Base-by-base conservation (phyloP, 1,140 invertebrate genomes). In the Scaptomyza graminum region DNA sequence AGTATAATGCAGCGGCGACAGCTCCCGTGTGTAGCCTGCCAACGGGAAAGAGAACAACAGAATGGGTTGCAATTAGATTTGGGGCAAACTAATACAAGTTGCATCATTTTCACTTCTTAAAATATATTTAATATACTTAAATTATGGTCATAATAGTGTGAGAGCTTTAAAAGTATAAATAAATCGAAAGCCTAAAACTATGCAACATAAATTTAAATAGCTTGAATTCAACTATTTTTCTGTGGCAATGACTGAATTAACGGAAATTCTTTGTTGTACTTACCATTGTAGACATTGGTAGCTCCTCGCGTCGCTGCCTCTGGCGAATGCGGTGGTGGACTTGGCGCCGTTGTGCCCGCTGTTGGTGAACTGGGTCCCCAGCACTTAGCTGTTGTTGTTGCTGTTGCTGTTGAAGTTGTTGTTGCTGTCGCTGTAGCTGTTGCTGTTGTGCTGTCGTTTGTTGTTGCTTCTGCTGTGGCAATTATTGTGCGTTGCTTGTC, bases 341-440 rank as follows among this genome's bases (percentile, higher is more conserved):
- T 95, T n/a, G 95, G 95, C 11, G 95, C 95, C 43, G 95, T 95
- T 46, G 95, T 93, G 65, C 95, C 95, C 41, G 95, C 95, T 66
- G 95, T 95, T 8, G 95, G 95, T 77, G 95, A 95, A 67, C 95
- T 94, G 5, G 95, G 95, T 16, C 94, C 94, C 95, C 94, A 95
- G 83, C 94, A 95, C 65, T 94, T 93, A 90, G 92, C 87, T 56
- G 90, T 92, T 56, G 88, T 90, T 59, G 91, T 85, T 25, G 79
- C 61, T 51, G 82, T 88, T 57, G 90, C 77, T 71, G 89, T 81
- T 66, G 63, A 55, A 76, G 60, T 63, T 51, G 73, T 70, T 60
- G 88, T 78, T 73, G 83, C 6, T 28, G 28, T 28, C 1, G 28
- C 28, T 71, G 74, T 9, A 9, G 47, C 56, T 78, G 74, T 37